Conservation (phyloP, 2,888 invertebrate species). For the Luperina nickerlii region DNA sequence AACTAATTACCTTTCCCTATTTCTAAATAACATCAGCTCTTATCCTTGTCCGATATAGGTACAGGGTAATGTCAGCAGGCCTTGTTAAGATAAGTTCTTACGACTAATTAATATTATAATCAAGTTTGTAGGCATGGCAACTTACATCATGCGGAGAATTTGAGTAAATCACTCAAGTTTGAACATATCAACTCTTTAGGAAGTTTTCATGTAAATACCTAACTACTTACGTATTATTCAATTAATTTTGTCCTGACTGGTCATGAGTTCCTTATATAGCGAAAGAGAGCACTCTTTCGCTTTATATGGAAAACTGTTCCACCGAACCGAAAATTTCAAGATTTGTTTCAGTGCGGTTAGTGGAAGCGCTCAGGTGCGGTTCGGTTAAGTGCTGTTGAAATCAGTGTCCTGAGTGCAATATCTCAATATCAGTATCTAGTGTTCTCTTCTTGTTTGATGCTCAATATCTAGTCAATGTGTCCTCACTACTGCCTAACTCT, state of each 20-base stretch:
- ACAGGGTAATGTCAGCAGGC: background rate
- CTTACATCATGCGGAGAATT: no score
- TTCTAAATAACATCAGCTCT: constrained; percentile 21
- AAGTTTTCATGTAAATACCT: background rate
- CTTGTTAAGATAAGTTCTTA: background rate
- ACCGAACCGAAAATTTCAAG: no score
- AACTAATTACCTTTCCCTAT: constrained; percentile 12
- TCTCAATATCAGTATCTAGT: background rate
- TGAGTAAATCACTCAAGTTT: no score
- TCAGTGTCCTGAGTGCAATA: no score
- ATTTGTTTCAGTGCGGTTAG: no score
- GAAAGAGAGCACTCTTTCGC: no score
- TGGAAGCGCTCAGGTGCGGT: no score
- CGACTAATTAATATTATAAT: background rate
- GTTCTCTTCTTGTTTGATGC: background rate
- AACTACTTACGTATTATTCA: background rate
- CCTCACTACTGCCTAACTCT: background rate
- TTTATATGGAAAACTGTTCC: no score
- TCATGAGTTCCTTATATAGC: no score
- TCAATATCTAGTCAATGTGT: background rate
- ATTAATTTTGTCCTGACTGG: background rate
- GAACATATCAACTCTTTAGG: background rate
- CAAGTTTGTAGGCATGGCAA: background rate
- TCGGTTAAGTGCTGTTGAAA: no score
- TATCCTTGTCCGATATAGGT: background rate